Evolutionary conservation across 1,140 invertebrate species (phyloP).

Genomic region (Metaphire vulgaris): DNA sequence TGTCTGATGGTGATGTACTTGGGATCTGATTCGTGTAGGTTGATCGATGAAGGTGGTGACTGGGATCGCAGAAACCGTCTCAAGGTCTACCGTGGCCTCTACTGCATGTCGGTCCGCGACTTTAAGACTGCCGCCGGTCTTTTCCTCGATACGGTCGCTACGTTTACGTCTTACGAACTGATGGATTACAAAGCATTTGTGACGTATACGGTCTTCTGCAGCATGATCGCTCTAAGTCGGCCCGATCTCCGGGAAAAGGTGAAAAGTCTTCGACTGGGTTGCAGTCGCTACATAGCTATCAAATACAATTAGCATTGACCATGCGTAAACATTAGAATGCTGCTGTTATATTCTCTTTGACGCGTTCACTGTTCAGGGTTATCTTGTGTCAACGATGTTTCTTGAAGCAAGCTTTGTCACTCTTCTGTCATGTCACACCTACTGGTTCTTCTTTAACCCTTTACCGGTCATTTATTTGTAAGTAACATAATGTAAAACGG

Average conservation of each 20-base stretch:
- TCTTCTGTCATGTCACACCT: no score
- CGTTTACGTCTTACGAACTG: constrained; percentile 97
- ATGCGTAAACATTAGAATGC: neutral
- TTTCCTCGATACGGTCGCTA: constrained; percentile 97
- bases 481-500: no score
- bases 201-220: constrained; percentile 78
- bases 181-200: constrained; percentile 93
- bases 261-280: constrained; percentile 9
- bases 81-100: constrained; percentile 78
- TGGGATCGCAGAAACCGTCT: constrained; percentile 96
- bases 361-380: no score
- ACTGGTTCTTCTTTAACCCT: no score
- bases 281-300: neutral
- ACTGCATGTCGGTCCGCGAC: constrained; percentile 89
- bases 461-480: no score
- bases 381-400: no score
- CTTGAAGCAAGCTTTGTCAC: no score
- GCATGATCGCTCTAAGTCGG: constrained; percentile 75
- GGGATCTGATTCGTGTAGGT: constrained; percentile 44
- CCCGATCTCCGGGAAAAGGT: constrained; percentile 76
- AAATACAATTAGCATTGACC: neutral
- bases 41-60: constrained; percentile 97
- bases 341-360: no score
- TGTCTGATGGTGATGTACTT: neutral
- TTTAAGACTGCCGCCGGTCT: constrained; percentile 89